Evolutionary conservation across 2,113 vertebrate genomes (phyloP), one percentile per base, ranked within the genome.

Genomic region (Oncorhynchus keta): DNA sequence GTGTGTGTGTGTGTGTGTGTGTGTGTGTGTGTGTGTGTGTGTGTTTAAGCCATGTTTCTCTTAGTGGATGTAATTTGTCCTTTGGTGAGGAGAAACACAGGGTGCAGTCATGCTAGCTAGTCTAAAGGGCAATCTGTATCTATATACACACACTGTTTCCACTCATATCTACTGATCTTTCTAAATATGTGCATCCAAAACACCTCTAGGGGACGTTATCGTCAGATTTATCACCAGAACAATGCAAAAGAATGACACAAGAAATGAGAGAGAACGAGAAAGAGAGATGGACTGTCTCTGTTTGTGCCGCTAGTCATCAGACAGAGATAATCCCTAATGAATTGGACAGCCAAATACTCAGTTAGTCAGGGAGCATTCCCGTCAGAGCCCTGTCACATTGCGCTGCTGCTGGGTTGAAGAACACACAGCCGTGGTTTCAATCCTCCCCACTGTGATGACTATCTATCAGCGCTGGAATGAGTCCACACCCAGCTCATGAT

Each of bases 341-440:
- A 55, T 83, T 62, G 48, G 0, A 65, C 0, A 70, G 62, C 66
- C 51, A 77, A 74, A 20, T 76, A 78, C 70, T 72, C 9, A 22
- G 62, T n/a, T 70, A 8, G 9, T 72, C 74, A 65, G 11, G 1
- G 72, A 57, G 74, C 66, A 66, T 59, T 85, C 62, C 77, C 73
- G 79, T 82, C 73, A 70, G 73, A 2, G 9, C 39, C 39, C 39
- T 45, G 76, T 2, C 55, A 57, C 16, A 57, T 57, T 5, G 20
- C 4, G 4, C 55, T 77, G 73, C 72, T 51, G 22, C 12, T 70
- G 74, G 76, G 59, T 65, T 64, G 79, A 61, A 57, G 16, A 57
- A 57, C 55, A 77, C n/a, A 66, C 3, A 1, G 70, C 72, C 73
- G 79, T 55, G 57, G n/a, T 78, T 84, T 84, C 70, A 73, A 79